A percentile compares a stretch with the other conserved stretches of the same genome.
Conservation (phyloP, 2,113 vertebrate genomes). For the Lycocorax pyrrhopterus region DNA sequence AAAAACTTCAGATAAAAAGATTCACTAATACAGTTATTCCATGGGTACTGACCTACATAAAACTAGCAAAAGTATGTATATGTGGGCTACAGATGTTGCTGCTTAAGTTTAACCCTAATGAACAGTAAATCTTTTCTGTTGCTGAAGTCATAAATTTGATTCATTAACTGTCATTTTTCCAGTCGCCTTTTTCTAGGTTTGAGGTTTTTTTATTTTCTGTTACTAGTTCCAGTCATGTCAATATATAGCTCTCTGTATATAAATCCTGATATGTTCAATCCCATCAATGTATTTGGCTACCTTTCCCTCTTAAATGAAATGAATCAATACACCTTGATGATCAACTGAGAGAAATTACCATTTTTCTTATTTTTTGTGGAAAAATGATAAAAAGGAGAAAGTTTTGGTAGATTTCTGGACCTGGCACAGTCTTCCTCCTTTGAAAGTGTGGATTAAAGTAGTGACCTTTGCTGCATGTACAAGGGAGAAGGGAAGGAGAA, state of each 20-base stretch:
- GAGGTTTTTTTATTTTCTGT: not conserved
- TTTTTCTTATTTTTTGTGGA: not conserved
- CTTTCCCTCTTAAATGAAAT: not conserved
- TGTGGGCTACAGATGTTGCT: not conserved
- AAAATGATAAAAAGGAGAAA: not conserved
- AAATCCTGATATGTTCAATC: not conserved
- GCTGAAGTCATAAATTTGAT: not conserved
- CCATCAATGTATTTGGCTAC: not conserved
- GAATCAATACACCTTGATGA: not conserved
- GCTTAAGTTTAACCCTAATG: not conserved
- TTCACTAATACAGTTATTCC: not conserved
- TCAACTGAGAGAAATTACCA: not conserved
- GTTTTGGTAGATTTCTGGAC: not conserved
- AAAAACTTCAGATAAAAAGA: not conserved
- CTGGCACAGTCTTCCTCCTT: not conserved
- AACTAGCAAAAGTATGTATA: not conserved
- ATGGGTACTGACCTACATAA: not conserved
- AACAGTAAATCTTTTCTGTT: not conserved
- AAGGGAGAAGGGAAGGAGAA: conserved; percentile 29
- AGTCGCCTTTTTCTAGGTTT: not conserved
- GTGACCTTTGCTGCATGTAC: not conserved
- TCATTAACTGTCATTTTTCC: not conserved
- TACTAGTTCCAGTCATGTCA: not conserved
- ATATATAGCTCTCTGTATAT: not conserved
- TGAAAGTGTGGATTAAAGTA: not conserved